Base-by-base conservation (phyloP, 2,797 vertebrate genomes). In the Tympanoctomys barrerae region DNA sequence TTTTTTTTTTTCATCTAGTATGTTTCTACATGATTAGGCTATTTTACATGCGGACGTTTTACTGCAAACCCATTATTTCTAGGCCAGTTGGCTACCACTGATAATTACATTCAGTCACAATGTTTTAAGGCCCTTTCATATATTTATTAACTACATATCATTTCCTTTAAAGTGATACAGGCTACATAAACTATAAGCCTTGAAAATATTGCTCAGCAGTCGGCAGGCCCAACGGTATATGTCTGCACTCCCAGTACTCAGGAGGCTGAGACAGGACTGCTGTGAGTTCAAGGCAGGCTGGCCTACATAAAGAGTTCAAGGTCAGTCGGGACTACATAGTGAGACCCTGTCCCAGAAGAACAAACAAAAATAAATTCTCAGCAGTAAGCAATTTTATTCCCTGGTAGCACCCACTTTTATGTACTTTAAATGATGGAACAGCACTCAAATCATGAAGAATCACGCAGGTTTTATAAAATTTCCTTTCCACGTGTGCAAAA, bases 131-230 rank as follows among this genome's bases (percentile, higher is more conserved):
- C 14, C 31, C 33, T 90, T 70, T 93, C 7, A 62, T 62, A 19
- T 81, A 62, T 52, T 49, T 94, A 75, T 87, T 90, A 89, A 78
- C 71, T 91, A 87, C 49, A 54, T 28, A 46, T 66, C 49, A 87
- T 87, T 93, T 91, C n/a, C 24, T 90, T 89, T 90, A 89, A 91
- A 89, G 33, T 49, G 42, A 26, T 49, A 21, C 1, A 64, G 64
- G 4, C 57, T 77, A 77, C 52, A 36, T 62, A 90, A 83, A 94
- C n/a, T 87, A 21, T 71, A 88, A 90, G 9, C 2, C 22, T 92
- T 96, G 16, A 86, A 88, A 93, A 62, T 61, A 86, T 70, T 96
- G 90, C 36, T 86, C 79, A 70, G 62, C 16, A 81, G 28, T 73
- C 42, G 16, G 26, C 13, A 49, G 42, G 26, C 36, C 14, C 46